These are phyloP conservation scores for Calameuta filiformis DNA, from an alignment of 2,888 invertebrate genomes.

Conservation along the genomic window DNA sequence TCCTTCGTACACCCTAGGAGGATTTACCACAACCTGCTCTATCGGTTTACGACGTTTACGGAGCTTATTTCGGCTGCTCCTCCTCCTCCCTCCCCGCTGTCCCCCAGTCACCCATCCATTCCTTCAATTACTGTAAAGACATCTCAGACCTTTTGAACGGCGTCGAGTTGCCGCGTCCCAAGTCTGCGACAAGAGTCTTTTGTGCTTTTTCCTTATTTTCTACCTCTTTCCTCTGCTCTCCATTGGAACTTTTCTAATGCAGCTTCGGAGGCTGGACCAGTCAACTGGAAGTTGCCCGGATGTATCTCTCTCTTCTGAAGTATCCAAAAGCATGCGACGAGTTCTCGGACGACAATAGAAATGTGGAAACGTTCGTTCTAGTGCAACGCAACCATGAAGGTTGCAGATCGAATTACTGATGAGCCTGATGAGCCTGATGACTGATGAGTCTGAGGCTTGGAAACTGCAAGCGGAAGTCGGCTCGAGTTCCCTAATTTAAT, in stretches of 20 bases:
- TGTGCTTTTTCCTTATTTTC: no score
- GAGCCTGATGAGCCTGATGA: neutral
- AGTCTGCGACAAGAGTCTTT: neutral
- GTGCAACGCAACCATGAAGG: neutral
- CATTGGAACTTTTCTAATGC: no score
- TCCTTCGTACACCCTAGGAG: neutral
- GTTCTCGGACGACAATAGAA: neutral
- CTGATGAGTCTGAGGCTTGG: neutral
- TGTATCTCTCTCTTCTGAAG: neutral
- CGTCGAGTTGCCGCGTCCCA: neutral
- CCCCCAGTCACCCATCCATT: neutral
- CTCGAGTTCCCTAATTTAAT: neutral
- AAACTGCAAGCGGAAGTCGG: neutral
- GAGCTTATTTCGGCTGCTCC: neutral
- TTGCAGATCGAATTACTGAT: neutral
- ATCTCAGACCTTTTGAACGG: neutral
- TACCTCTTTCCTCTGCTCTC: no score
- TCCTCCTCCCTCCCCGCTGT: neutral
- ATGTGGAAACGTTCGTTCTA: neutral
- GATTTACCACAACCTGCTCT: neutral
- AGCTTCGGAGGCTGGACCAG: neutral
- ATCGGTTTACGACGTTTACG: slow-evolving; percentile 6
- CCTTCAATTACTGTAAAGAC: neutral
- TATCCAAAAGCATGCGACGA: neutral
- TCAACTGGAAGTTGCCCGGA: neutral